A percentile compares a stretch with the other conserved stretches of the same genome.
Conservation (phyloP, 2,888 invertebrate genomes). For the Heliconius hortense region DNA sequence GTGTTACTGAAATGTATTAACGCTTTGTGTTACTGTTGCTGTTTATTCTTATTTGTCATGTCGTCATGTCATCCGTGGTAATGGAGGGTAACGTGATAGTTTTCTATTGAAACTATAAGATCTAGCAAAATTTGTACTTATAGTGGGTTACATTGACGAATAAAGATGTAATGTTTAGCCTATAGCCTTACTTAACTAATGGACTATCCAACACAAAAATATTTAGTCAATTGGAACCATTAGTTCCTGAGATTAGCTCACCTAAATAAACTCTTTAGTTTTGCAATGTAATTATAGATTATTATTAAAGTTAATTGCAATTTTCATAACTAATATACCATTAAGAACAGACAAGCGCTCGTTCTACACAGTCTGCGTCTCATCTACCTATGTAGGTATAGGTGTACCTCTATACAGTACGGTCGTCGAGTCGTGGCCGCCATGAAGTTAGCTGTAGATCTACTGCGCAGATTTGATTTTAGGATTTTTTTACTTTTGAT, state of each 20-base stretch:
- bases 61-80: neutral
- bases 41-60: neutral
- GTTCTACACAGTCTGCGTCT: neutral
- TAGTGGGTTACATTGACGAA: too few species aligned
- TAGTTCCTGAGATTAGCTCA: neutral
- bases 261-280: neutral
- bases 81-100: neutral
- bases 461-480: neutral
- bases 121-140: too few species aligned
- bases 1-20: neutral
- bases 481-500: neutral
- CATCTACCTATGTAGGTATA: neutral
- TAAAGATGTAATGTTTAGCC: too few species aligned
- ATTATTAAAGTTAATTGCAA: neutral
- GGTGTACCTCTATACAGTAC: neutral
- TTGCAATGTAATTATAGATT: neutral
- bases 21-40: neutral
- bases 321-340: neutral
- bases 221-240: neutral
- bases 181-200: neutral
- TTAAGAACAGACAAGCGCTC: neutral
- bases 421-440: neutral
- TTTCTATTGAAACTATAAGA: constrained; percentile 1
- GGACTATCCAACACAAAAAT: neutral
- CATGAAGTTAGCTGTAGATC: neutral